Conservation (phyloP, 2,888 invertebrate genomes). For the Molanna angustata region DNA sequence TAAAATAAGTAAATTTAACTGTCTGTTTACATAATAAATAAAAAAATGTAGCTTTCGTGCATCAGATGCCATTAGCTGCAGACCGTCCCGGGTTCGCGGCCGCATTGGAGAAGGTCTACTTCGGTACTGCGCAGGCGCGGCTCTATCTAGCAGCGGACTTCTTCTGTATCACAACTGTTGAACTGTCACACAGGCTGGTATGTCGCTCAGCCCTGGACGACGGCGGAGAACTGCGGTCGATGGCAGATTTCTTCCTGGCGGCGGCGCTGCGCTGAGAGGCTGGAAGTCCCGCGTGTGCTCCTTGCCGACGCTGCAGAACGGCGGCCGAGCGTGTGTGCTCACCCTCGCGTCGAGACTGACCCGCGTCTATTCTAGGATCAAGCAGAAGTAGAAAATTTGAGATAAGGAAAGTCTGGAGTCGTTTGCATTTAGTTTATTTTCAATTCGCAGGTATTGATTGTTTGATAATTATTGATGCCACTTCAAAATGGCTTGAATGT, state of each 20-base stretch:
- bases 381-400: no score
- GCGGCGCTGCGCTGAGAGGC: slow-evolving; percentile 84
- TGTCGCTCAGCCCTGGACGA: slow-evolving; percentile 87
- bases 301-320: slow-evolving; percentile 95
- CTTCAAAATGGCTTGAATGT: no score
- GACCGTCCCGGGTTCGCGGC: slow-evolving; percentile 95
- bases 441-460: no score
- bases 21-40: no score
- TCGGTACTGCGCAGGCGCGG: slow-evolving; percentile 95
- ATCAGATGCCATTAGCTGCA: slow-evolving; percentile 95
- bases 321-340: slow-evolving; percentile 81
- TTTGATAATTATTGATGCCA: no score
- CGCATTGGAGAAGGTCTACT: slow-evolving; percentile 95
- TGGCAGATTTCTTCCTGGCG: slow-evolving; percentile 97
- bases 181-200: slow-evolving; percentile 96
- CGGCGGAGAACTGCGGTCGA: slow-evolving; percentile 85
- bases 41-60: slow-evolving; percentile 88
- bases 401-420: no score
- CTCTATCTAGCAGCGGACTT: slow-evolving; percentile 93
- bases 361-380: no score
- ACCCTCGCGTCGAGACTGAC: slow-evolving; percentile 81
- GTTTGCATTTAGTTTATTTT: no score
- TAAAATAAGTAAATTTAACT: no score
- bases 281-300: slow-evolving; percentile 90
- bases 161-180: slow-evolving; percentile 92